phyloP scores from a whole-genome alignment of 2,113 vertebrate species.

The Oophaga pumilio region DNA sequence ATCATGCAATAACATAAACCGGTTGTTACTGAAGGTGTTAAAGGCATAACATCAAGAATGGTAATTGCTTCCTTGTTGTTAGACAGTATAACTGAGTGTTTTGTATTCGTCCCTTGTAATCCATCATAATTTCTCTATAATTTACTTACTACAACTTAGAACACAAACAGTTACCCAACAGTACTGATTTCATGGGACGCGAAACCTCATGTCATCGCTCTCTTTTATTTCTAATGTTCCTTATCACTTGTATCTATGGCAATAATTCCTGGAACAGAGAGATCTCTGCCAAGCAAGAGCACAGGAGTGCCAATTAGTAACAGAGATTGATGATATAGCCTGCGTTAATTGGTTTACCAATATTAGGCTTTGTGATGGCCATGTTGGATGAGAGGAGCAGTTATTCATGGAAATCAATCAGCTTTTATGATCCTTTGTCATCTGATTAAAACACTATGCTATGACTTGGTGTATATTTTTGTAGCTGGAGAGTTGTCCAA shows the following conservation, averaged over 20 bases:
- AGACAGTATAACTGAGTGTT: too few relatives aligned
- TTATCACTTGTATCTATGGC: conserved; percentile 8
- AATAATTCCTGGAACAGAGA: conserved; percentile 31
- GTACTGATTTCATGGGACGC: background rate
- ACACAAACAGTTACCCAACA: background rate
- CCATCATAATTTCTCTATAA: background rate
- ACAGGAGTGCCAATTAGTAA: conserved; percentile 28
- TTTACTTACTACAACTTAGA: background rate
- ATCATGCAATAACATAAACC: too few relatives aligned
- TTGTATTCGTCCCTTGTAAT: background rate
- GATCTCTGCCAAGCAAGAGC: conserved; percentile 16
- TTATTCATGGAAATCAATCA: conserved; percentile 18
- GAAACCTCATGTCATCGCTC: background rate
- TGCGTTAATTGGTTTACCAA: conserved; percentile 38
- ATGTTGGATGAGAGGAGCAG: background rate
- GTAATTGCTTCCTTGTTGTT: too few relatives aligned
- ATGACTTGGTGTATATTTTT: background rate
- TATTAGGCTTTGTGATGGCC: conserved; percentile 26
- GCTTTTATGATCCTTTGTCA: background rate
- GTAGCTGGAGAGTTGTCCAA: too few relatives aligned
- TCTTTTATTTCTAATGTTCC: conserved; percentile 6
- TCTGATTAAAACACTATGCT: background rate
- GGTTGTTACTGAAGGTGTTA: too few relatives aligned
- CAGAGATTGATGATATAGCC: conserved; percentile 41
- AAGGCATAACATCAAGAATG: too few relatives aligned